phyloP scores from a whole-genome alignment of 1,140 invertebrate species.

The Gryllus bimaculatus region DNA sequence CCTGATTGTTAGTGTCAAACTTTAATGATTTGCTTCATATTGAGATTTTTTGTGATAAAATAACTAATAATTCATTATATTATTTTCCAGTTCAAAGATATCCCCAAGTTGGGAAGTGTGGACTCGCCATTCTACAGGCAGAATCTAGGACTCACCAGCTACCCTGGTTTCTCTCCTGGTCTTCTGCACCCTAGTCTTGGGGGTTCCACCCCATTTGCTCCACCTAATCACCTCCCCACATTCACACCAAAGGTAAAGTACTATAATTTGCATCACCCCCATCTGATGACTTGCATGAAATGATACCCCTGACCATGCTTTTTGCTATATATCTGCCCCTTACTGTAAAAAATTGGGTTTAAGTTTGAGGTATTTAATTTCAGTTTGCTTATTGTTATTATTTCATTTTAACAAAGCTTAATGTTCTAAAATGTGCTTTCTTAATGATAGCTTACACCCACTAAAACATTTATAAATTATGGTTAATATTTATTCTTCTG shows the following conservation, averaged over 20 bases:
- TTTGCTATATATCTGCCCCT: background rate
- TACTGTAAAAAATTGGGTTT: background rate
- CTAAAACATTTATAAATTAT: background rate
- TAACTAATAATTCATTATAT: background rate
- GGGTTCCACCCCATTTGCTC: conserved; percentile 63
- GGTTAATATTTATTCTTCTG: background rate
- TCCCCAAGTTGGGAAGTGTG: conserved; percentile 68
- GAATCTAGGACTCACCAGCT: conserved; percentile 58
- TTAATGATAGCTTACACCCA: background rate
- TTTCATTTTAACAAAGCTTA: too few relatives aligned
- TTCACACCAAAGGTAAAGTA: conserved; percentile 81
- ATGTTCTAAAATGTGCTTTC: background rate
- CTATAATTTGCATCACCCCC: background rate
- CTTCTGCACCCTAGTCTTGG: conserved; percentile 65
- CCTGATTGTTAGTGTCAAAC: too few relatives aligned
- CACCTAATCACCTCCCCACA: conserved; percentile 64
- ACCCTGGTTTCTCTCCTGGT: conserved; percentile 71
- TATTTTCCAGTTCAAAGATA: conserved; percentile 70
- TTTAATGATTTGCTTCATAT: too few relatives aligned
- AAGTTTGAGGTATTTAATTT: background rate
- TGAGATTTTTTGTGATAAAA: too few relatives aligned
- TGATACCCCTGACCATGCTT: background rate
- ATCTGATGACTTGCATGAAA: background rate
- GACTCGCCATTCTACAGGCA: conserved; percentile 69
- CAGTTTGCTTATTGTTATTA: background rate